Base-by-base conservation (phyloP, 2,113 vertebrate species). In the Butorides virescens region DNA sequence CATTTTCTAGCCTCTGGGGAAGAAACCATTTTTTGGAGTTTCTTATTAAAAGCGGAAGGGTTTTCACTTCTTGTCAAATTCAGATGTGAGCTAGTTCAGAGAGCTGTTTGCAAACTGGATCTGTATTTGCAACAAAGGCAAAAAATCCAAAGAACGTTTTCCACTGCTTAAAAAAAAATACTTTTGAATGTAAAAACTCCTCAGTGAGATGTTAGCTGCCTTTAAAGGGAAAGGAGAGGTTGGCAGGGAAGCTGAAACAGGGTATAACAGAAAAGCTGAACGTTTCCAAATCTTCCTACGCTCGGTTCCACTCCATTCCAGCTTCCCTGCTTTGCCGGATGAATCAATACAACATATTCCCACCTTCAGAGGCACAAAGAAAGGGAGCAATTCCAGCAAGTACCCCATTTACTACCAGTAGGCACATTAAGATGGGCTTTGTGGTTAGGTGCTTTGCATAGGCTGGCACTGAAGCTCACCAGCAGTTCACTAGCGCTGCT, bases 41-140 rank as follows among this genome's bases (percentile, higher is more conserved):
- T 72, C 39, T 29, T 68, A 85, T 53, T 79, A 61, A 53, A 87
- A 90, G 26, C 26, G 21, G 30, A 46, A 75, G 15, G 14, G 91
- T 82, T 91, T 94, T 94, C 65, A 27, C 44, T 56, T 75, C 73
- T 94, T 56, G 66, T 65, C 91, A 76, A 95, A 95, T 29, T 90
- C 62, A 76, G 53, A 72, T 19, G 67, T 46, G 27, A 72, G 65
- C 13, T 52, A 72, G 29, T 81, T 87, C 39, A 94, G 44, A 75
- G 34, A 79, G 8, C 25, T 88, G 39, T 34, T 79, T 82, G 53
- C 58, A 95, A 68, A 91, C 4, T 0, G 0, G 47, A 87, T 44
- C 29, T 0, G 0, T 71, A 50, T 63, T 80, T 91, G 47, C 1
- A 3, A 56, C 46, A 44, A 77, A 71, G 11, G 10, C 42, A 61